Conservation (phyloP, 2,797 vertebrate species). For the Gephyroberyx darwinii region DNA sequence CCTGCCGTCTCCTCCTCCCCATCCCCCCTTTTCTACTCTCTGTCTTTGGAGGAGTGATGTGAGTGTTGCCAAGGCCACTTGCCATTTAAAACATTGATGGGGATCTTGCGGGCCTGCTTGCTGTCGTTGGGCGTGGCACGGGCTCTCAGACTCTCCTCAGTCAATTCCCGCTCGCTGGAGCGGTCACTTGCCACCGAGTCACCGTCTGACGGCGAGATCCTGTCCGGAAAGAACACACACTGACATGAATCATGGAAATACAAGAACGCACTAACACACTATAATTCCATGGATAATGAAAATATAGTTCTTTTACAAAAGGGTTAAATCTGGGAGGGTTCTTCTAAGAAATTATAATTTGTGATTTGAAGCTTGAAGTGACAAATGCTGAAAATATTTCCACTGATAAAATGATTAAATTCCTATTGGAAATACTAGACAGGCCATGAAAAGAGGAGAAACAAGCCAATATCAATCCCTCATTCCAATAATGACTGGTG, state of each 20-base stretch:
- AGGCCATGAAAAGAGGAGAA: slow-evolving; percentile 3
- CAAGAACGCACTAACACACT: slow-evolving; percentile 23
- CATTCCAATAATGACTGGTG: neutral
- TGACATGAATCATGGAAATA: slow-evolving; percentile 62
- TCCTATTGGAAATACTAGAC: neutral
- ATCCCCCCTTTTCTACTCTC: slow-evolving; percentile 11
- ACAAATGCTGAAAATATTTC: slow-evolving; percentile 15
- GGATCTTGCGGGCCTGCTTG: slow-evolving; percentile 84
- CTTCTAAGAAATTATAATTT: slow-evolving; percentile 24
- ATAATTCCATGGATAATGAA: slow-evolving; percentile 52
- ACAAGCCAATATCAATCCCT: neutral
- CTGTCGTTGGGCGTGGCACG: slow-evolving; percentile 77
- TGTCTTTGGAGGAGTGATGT: slow-evolving; percentile 41
- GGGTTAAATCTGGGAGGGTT: slow-evolving; percentile 8
- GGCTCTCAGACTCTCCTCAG: slow-evolving; percentile 85
- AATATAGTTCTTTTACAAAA: slow-evolving; percentile 19
- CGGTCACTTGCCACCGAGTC: slow-evolving; percentile 92
- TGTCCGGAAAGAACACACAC: slow-evolving; percentile 66
- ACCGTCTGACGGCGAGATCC: slow-evolving; percentile 93
- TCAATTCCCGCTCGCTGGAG: slow-evolving; percentile 89
- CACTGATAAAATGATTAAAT: slow-evolving; percentile 18
- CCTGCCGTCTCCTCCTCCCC: slow-evolving; percentile 5
- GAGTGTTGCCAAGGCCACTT: slow-evolving; percentile 71
- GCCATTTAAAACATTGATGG: slow-evolving; percentile 85
- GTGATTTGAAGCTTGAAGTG: neutral